phyloP scores from a whole-genome alignment of 2,113 vertebrate species.

The Aix galericulata region DNA sequence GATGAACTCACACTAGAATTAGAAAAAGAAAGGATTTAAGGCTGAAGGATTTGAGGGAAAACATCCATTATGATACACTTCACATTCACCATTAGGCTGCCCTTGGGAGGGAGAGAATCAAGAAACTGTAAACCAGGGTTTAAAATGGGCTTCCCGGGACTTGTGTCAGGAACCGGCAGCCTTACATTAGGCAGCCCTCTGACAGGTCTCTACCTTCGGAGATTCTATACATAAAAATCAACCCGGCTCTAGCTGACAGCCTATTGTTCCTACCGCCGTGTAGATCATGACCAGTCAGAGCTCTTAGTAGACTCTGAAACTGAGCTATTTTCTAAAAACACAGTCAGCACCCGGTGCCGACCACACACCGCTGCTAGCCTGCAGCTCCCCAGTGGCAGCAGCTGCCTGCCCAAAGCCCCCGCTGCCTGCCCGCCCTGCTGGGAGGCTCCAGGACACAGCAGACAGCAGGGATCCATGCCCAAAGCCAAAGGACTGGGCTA shows the following conservation, averaged over 20 bases:
- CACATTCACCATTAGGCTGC: conserved; percentile 39
- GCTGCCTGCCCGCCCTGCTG: background rate
- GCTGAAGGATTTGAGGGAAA: conserved; percentile 36
- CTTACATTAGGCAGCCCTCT: background rate
- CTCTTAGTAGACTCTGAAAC: background rate
- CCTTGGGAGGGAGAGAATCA: background rate
- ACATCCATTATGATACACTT: conserved; percentile 8
- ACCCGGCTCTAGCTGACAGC: background rate
- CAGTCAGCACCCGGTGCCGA: background rate
- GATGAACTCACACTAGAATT: conserved; percentile 33
- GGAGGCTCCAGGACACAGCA: background rate
- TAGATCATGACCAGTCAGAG: background rate
- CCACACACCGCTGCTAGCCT: background rate
- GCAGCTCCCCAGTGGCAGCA: background rate
- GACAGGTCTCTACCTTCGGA: background rate
- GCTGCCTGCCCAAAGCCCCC: background rate
- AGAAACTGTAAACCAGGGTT: conserved; percentile 4
- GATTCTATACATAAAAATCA: conserved; percentile 15
- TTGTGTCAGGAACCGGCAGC: background rate
- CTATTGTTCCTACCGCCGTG: background rate
- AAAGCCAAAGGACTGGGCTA: background rate
- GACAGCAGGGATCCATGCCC: rapidly evolving
- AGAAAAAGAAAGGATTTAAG: conserved; percentile 53
- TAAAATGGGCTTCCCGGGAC: background rate
- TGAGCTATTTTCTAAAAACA: conserved; percentile 2